Evolutionary conservation across 2,113 vertebrate genomes (phyloP), one percentile per base, ranked within the genome.

Genomic region (Tachysurus fulvidraco): DNA sequence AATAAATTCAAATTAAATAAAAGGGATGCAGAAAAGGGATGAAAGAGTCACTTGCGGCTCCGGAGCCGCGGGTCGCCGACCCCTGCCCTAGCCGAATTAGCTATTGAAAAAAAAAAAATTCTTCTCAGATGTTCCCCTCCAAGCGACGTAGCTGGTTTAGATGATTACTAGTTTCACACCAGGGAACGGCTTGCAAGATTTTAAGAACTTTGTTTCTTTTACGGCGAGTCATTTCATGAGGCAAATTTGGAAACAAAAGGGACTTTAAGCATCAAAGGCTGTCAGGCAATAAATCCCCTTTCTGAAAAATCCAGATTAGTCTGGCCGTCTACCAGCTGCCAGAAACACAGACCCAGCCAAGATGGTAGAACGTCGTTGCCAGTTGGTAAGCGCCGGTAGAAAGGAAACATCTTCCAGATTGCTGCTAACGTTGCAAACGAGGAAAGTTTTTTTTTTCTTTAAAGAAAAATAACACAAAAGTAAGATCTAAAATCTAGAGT

Each of bases 241-340:
- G 74, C 21, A 54, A 78, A 78, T 28, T 79, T 23, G 1, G 28
- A 79, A 79, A 57, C 52, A 57, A 79, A 79, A 30, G n/a, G 25
- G 74, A 77, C 74, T 77, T 77, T 17, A 46, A 52, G 50, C 74
- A 57, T 79, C 77, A 79, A 10, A 28, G 14, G 8, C 77, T 79
- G 77, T 79, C 77, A 79, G 52, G 52, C 54, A 55, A 36, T 79
- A 79, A 79, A 57, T 79, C 76, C 52, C 25, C 52, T 54, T 36
- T 78, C 52, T 78, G 76, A 78, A 78, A 78, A 78, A 55, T 79
- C 52, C 77, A 79, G 77, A 52, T 79, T 79, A 79, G 28, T 57
- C 77, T 55, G 77, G 52, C 77, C 2, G 28, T 21, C 54, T 30
- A 57, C 52, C 52, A 79, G 77, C 77, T 57, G 77, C 77, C 77